A percentile compares a stretch with the other conserved stretches of the same genome.
These are phyloP conservation scores for Armadillidium nasatum DNA, from an alignment of 1,140 invertebrate species.

Conservation along the genomic window DNA sequence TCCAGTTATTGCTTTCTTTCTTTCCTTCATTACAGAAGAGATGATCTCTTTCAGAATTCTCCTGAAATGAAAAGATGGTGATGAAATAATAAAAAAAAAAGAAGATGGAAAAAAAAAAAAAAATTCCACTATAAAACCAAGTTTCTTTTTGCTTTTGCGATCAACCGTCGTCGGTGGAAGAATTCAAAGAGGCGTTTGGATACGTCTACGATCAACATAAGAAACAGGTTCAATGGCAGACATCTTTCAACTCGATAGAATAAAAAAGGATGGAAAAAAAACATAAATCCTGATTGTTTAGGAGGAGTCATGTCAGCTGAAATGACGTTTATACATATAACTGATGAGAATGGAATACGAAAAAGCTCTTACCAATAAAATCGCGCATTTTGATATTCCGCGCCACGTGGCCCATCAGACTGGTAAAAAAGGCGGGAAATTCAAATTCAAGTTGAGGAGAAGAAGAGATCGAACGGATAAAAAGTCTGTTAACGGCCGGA, in stretches of 20 bases:
- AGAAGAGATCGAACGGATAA: not conserved
- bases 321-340: conserved; percentile 8
- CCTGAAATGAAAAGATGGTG: conserved; percentile 6
- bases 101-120: not conserved
- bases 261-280: not conserved
- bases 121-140: not conserved
- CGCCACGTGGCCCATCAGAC: conserved; percentile 9
- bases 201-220: not conserved
- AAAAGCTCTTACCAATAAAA: conserved; percentile 2
- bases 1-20: not conserved
- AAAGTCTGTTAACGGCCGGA: not conserved
- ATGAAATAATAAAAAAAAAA: not conserved
- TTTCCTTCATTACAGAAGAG: conserved; percentile 6
- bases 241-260: not conserved
- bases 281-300: conserved; percentile 13
- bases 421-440: conserved; percentile 10
- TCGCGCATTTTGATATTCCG: conserved; percentile 5
- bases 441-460: conserved; percentile 7
- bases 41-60: not conserved
- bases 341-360: conserved; percentile 6
- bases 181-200: conserved; percentile 3
- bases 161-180: not conserved
- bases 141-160: not conserved
- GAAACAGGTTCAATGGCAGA: conserved; percentile 7
- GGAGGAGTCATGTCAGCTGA: conserved; percentile 2